Evolutionary conservation across 2,797 vertebrate genomes (phyloP).

Genomic region (Todus mexicanus): DNA sequence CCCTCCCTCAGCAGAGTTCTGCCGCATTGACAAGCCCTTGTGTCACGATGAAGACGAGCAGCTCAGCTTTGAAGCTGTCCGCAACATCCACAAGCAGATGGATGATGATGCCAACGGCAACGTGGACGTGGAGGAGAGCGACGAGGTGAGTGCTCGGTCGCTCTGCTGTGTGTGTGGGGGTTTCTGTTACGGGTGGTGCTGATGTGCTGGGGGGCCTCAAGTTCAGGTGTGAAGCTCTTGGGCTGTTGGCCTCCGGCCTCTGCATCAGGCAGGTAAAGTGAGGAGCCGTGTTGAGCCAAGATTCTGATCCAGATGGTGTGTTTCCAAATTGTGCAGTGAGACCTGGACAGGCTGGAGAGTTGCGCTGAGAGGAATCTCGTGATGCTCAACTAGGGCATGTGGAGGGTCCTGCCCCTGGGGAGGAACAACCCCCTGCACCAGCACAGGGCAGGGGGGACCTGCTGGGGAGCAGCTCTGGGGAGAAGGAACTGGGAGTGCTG

Average conservation of each 20-base stretch:
- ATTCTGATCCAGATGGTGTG: rapidly evolving
- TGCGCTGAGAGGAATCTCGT: no score
- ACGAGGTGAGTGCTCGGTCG: conserved; percentile 81
- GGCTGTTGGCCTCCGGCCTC: background rate
- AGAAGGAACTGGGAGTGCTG: no score
- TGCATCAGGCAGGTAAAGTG: background rate
- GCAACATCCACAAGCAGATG: conserved; percentile 98
- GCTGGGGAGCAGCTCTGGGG: no score
- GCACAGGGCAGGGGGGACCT: no score
- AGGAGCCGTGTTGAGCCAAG: rapidly evolving
- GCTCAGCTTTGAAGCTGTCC: conserved; percentile 92
- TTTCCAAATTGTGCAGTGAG: no score
- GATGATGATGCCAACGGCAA: conserved; percentile 97
- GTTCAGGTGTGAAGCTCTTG: rapidly evolving
- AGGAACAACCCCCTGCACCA: no score
- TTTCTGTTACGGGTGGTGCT: background rate
- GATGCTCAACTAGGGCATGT: no score
- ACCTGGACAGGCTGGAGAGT: no score
- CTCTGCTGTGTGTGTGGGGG: no score
- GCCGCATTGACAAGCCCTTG: conserved; percentile 86
- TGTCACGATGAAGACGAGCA: conserved; percentile 88
- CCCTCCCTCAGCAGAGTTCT: conserved; percentile 82
- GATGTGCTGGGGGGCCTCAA: rapidly evolving
- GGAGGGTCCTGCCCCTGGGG: no score
- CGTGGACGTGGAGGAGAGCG: conserved; percentile 92